Evolutionary conservation across 2,797 vertebrate genomes (phyloP), one percentile per base, ranked within the genome.

Genomic region (Danio jaintianensis): DNA sequence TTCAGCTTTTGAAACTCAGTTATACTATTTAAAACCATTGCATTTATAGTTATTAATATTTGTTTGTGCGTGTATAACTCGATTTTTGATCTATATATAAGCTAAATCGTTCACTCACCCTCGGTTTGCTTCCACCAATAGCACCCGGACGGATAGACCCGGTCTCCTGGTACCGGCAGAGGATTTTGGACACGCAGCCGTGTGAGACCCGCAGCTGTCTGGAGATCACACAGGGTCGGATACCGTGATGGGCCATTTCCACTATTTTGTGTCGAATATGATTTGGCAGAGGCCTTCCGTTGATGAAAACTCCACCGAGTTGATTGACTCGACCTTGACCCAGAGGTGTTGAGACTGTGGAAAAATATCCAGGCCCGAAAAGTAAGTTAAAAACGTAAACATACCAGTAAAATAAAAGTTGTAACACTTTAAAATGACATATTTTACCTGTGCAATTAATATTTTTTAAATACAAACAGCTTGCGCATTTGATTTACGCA

Each of bases 201-300:
- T 99, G 97, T 80, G 97, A 99, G 64, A 99, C 98, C 1, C 97
- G 94, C 53, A 99, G 90, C 90, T 99, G 98, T 79, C 98, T 91
- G 84, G 98, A 99, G 92, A 99, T 99, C 82, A 99, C 98, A 72
- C 98, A 99, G 88, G 98, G 98, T 80, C 98, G 91, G 91, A 99
- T 98, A 82, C 98, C 98, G 63, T 99, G 98, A 84, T 99, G 98
- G 11, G 98, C 98, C 98, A 99, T 98, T 91, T 99, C 98, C 88
- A 99, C 98, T 72, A 99, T 99, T 93, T 99, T 99, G 90, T 99
- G 98, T 52, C 98, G 95, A 90, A 99, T 99, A 86, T 99, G 98
- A 90, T 99, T 99, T 72, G 98, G 98, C 81, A 99, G 89, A 0
- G 98, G 98, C 64, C 98, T 93, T 68, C 98, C 98, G 79, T 99